Conservation (phyloP, 2,888 invertebrate species). For the Digitonthophagus gazella region DNA sequence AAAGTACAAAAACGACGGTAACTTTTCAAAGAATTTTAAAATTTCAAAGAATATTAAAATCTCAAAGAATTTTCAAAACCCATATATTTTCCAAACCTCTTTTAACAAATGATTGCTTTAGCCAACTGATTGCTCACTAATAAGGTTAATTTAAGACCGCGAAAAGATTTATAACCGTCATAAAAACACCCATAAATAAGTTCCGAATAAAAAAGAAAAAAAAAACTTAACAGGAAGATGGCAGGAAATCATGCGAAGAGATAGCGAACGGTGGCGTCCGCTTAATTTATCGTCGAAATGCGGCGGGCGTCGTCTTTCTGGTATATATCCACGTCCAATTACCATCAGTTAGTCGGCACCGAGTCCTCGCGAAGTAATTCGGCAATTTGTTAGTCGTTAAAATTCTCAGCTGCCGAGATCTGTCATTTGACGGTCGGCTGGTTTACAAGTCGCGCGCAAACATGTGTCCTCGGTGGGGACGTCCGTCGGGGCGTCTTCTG, state of each 20-base stretch:
- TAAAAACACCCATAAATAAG: not conserved
- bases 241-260: constrained; percentile 6
- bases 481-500: constrained; percentile 29
- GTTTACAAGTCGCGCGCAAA: constrained; percentile 52
- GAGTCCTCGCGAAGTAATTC: constrained; percentile 51
- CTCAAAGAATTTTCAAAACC: not conserved
- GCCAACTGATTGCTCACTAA: not conserved
- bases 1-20: too few relatives aligned
- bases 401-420: constrained; percentile 54
- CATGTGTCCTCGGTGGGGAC: constrained; percentile 44
- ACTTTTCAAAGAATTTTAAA: too few relatives aligned
- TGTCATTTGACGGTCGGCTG: constrained; percentile 53
- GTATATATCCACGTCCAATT: constrained; percentile 54
- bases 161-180: not conserved
- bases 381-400: constrained; percentile 57
- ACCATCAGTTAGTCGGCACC: constrained; percentile 47
- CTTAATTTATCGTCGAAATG: constrained; percentile 24
- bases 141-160: not conserved
- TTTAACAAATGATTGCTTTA: not conserved
- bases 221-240: not conserved
- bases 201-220: not conserved
- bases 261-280: constrained; percentile 16
- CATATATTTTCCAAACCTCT: not conserved
- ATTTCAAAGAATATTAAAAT: not conserved
- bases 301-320: constrained; percentile 23